Evolutionary conservation across 2,797 vertebrate species (phyloP), one percentile per base, ranked within the genome.

Genomic region (Tapirus indicus): DNA sequence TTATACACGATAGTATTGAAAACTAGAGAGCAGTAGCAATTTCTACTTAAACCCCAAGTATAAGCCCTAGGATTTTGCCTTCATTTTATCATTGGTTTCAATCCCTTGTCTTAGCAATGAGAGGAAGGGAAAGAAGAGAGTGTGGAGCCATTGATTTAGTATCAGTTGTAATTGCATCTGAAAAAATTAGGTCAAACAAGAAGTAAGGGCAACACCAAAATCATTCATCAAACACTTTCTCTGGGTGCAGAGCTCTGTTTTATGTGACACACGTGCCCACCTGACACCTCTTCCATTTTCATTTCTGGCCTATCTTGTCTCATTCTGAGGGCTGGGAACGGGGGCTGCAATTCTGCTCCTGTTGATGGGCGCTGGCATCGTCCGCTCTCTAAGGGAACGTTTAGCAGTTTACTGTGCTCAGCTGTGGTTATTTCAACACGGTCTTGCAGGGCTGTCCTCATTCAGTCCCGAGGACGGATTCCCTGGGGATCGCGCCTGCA

Each of bases 31-130:
- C 38, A 78, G 41, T n/a, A 44, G 18, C 8, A 3, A 2, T 91
- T 54, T 96, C 25, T 64, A 58, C 16, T 64, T 86, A 77, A 96
- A 35, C 1, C 38, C 32, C 32, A 87, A n/a, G 10, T 41, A 21
- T 21, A 41, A 92, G 7, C 5, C 25, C 0, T 62, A 60, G 16
- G 18, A 84, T 77, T 87, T 75, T 93, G 66, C 29, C 7, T 94
- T 90, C 2, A 35, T 86, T 91, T 89, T 47, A 84, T 71, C 29
- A 44, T n/a, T 88, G 69, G 8, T 79, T 89, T 95, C 1, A 64
- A 54, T 74, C 75, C 32, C 21, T 80, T 95, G 8, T 83, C 78
- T 88, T 94, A 84, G 17, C 32, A 94, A 49, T 68, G 41, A 75
- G 69, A 85, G 23, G 7, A 84, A 38, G 3, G 27, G 17, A 49